These are phyloP conservation scores for Globicephala melas DNA, from an alignment of 2,113 vertebrate genomes.

Conservation along the genomic window DNA sequence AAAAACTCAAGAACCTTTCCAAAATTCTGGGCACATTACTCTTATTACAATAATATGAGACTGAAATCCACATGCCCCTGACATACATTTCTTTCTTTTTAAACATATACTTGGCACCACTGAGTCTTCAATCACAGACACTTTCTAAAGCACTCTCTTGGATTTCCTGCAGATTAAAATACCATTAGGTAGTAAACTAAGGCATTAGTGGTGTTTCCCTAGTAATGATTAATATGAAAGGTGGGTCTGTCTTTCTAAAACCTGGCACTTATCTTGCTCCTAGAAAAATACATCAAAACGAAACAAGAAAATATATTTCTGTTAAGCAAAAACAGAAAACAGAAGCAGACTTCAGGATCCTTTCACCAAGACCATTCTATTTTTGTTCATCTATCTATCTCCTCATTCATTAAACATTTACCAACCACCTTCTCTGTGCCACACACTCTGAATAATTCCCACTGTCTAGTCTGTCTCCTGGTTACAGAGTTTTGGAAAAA, in stretches of 20 bases:
- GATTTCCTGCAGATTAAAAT: neutral
- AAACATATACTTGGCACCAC: neutral
- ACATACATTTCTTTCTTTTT: neutral
- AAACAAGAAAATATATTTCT: neutral
- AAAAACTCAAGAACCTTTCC: neutral
- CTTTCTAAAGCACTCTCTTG: slow-evolving; percentile 9
- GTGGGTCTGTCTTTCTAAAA: neutral
- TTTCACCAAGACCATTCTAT: neutral
- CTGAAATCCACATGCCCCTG: neutral
- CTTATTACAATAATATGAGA: neutral
- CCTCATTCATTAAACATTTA: slow-evolving; percentile 11
- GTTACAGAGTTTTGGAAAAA: slow-evolving; percentile 18
- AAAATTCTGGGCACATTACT: neutral
- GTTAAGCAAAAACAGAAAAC: neutral
- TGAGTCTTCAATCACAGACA: neutral
- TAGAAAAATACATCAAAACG: neutral
- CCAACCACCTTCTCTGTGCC: neutral
- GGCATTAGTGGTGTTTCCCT: neutral
- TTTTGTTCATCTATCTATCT: neutral
- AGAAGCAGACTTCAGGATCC: neutral
- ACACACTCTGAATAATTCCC: neutral
- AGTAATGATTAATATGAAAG: slow-evolving; percentile 8
- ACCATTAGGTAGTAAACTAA: neutral
- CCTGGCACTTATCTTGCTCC: neutral
- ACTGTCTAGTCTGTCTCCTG: neutral